Percentiles rank a stretch among this genome's conserved stretches.
phyloP scores from a whole-genome alignment of 1,140 invertebrate genomes.

The Pogonognathellus flavescens region DNA sequence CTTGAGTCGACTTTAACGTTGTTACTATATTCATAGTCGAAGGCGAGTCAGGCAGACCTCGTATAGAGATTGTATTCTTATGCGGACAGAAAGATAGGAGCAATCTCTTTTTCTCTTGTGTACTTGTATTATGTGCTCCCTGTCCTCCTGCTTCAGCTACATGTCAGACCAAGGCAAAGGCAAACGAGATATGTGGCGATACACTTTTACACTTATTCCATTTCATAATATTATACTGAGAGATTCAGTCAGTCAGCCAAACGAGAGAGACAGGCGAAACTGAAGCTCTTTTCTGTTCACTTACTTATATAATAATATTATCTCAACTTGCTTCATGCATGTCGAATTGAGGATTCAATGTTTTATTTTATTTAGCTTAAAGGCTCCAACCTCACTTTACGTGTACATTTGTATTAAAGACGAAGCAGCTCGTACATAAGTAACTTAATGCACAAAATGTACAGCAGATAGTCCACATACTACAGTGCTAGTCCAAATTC shows the following conservation, averaged over 20 bases:
- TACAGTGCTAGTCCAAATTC: too few species aligned
- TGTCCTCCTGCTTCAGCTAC: too few species aligned
- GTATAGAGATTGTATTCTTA: background rate
- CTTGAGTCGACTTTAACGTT: background rate
- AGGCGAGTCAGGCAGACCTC: background rate
- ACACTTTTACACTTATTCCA: constrained; percentile 21
- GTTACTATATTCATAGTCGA: background rate
- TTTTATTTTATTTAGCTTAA: constrained; percentile 33
- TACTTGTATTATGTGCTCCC: too few species aligned
- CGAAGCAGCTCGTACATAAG: background rate
- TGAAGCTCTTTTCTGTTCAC: background rate
- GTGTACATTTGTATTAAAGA: background rate
- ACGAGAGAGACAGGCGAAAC: constrained; percentile 5
- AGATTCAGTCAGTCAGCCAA: background rate
- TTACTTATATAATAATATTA: constrained; percentile 18
- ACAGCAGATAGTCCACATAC: too few species aligned
- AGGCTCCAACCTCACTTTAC: constrained; percentile 14
- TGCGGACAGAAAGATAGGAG: background rate
- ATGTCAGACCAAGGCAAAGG: background rate
- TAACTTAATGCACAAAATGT: background rate
- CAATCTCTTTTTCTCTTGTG: background rate
- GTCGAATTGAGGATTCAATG: constrained; percentile 33
- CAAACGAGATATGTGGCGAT: background rate
- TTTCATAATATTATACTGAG: constrained; percentile 15
- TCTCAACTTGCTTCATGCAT: constrained; percentile 8